Evolutionary conservation across 2,113 vertebrate genomes (phyloP).

Genomic region (Drymodes brunneopygia): DNA sequence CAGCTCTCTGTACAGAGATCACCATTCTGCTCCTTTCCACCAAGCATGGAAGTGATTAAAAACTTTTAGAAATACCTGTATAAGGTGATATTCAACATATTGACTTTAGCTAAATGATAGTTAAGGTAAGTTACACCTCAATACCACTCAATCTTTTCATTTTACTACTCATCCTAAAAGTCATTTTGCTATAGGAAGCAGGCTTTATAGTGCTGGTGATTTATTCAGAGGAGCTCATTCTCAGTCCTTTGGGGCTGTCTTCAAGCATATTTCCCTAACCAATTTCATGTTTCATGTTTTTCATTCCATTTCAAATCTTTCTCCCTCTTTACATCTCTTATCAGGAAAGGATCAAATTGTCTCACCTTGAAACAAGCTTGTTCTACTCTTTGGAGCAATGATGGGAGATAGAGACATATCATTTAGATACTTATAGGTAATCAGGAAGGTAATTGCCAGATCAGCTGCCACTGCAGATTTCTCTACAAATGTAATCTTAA

Average conservation of each 20-base stretch:
- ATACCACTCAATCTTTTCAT: neutral
- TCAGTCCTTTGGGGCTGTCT: neutral
- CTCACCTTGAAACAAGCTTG: constrained; percentile 27
- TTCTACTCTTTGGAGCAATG: neutral
- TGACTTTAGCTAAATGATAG: neutral
- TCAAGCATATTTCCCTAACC: neutral
- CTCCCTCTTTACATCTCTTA: neutral
- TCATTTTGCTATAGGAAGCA: neutral
- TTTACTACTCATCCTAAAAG: neutral
- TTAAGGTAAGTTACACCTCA: neutral
- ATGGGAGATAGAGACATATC: neutral
- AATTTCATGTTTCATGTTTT: neutral
- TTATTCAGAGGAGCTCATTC: constrained; percentile 32
- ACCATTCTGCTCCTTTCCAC: neutral
- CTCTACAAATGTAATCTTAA: neutral
- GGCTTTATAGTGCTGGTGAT: neutral
- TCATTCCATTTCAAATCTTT: neutral
- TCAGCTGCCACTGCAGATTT: neutral
- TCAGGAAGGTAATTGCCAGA: constrained; percentile 22
- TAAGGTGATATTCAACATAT: neutral
- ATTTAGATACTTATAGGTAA: constrained; percentile 10
- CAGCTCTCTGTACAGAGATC: neutral
- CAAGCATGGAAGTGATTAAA: neutral
- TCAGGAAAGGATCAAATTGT: neutral
- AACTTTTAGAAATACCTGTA: neutral